Conservation (phyloP, 2,888 invertebrate genomes). For the Ophion ellenae region DNA sequence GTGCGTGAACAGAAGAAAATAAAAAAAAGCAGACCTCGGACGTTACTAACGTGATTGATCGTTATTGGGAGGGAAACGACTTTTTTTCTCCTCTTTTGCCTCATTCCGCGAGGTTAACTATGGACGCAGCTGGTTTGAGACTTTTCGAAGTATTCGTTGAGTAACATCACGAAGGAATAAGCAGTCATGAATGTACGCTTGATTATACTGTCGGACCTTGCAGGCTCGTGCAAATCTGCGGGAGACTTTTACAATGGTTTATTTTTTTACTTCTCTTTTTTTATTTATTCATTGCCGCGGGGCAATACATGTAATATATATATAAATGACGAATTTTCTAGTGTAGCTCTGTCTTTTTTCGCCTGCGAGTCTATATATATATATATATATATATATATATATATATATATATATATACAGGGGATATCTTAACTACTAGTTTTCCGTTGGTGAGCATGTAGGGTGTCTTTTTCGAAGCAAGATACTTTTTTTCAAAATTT, state of each 20-base stretch:
- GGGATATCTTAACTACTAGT: too few relatives aligned
- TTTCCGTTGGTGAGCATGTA: too few relatives aligned
- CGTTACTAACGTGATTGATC: constrained; percentile 44
- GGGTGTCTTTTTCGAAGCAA: too few relatives aligned
- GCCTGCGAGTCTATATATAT: neutral
- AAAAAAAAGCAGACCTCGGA: constrained; percentile 19
- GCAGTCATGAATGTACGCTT: constrained; percentile 19
- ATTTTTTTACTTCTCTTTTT: neutral
- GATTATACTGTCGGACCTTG: neutral
- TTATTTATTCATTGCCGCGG: neutral
- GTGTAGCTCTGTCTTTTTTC: neutral
- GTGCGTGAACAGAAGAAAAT: constrained; percentile 9
- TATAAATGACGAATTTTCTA: constrained; percentile 5
- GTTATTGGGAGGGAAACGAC: constrained; percentile 51
- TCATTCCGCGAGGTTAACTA: constrained; percentile 17
- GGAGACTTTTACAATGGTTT: neutral
- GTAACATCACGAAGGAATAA: constrained; percentile 25
- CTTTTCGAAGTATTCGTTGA: constrained; percentile 14
- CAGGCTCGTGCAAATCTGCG: neutral
- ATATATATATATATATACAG: neutral
- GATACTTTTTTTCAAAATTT: too few relatives aligned
- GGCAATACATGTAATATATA: neutral
- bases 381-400: too few relatives aligned
- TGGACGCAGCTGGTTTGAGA: constrained; percentile 33
- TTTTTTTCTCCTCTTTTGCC: constrained; percentile 25